These are phyloP conservation scores for Tetrapedia diversipes DNA, from an alignment of 2,888 invertebrate genomes.

Conservation along the genomic window DNA sequence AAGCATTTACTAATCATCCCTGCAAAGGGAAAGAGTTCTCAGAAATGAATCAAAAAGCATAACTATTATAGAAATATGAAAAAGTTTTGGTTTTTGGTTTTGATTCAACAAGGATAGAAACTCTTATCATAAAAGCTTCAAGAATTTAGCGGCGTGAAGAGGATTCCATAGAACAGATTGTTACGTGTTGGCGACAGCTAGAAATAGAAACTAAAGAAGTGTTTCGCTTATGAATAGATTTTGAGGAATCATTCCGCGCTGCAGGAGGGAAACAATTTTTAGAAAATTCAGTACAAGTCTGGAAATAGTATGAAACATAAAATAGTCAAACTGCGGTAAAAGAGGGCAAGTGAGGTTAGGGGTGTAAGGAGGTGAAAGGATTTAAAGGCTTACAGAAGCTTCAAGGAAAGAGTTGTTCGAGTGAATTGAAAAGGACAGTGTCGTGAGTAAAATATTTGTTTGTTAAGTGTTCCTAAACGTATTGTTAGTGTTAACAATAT, in stretches of 20 bases:
- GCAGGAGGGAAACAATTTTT: constrained; percentile 5
- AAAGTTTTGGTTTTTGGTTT: no score
- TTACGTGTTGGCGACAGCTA: no score
- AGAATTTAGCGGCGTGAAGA: no score
- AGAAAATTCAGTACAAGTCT: neutral
- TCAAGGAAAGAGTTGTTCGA: neutral
- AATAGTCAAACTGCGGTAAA: neutral
- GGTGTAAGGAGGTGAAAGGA: constrained; percentile 1
- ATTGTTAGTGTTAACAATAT: no score
- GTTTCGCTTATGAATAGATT: neutral
- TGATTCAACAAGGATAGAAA: no score
- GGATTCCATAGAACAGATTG: no score
- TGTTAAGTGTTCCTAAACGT: no score
- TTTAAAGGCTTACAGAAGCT: neutral
- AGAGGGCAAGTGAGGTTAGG: neutral
- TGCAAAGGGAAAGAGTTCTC: no score
- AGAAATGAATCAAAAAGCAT: no score
- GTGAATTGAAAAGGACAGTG: neutral
- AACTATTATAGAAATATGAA: no score
- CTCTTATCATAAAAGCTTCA: no score
- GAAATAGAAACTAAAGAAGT: neutral
- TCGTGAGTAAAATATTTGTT: neutral
- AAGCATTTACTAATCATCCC: no score
- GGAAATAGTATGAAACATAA: neutral
- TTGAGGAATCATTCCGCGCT: neutral